Conservation (phyloP, 2,797 vertebrate genomes). For the Gambusia yucatana region DNA sequence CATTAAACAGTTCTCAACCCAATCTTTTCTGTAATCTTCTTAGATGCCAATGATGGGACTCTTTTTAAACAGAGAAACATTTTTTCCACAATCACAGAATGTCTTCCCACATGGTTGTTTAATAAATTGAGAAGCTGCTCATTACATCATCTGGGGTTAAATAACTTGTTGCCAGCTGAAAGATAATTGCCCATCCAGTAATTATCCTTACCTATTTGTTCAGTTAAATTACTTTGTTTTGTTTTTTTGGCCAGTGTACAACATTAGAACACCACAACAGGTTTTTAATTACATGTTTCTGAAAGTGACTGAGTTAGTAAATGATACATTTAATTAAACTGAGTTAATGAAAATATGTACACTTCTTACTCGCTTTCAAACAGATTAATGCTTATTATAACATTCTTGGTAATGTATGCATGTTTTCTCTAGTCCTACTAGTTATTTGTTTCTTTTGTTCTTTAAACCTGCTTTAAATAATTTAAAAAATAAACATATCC, state of each 20-base stretch:
- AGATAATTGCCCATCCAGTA: neutral
- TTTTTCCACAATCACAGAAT: neutral
- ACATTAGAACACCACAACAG: neutral
- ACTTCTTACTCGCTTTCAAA: neutral
- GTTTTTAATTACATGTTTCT: neutral
- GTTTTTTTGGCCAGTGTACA: neutral
- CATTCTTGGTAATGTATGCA: neutral
- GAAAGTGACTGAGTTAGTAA: neutral
- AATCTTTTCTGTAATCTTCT: neutral
- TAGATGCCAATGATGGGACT: neutral
- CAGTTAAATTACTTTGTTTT: neutral
- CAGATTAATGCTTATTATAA: neutral
- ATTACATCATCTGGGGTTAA: neutral
- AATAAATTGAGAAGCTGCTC: neutral
- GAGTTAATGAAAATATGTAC: neutral
- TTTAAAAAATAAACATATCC: neutral
- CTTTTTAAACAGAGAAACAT: neutral
- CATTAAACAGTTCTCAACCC: neutral
- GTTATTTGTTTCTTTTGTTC: neutral
- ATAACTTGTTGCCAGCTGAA: neutral
- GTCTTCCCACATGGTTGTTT: neutral
- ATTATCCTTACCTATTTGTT: neutral
- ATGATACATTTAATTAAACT: neutral
- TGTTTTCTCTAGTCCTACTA: neutral
- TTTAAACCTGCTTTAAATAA: neutral